Percentiles rank a stretch among this genome's conserved stretches.
Evolutionary conservation across 2,797 vertebrate genomes (phyloP).

Genomic region (Choloepus didactylus): DNA sequence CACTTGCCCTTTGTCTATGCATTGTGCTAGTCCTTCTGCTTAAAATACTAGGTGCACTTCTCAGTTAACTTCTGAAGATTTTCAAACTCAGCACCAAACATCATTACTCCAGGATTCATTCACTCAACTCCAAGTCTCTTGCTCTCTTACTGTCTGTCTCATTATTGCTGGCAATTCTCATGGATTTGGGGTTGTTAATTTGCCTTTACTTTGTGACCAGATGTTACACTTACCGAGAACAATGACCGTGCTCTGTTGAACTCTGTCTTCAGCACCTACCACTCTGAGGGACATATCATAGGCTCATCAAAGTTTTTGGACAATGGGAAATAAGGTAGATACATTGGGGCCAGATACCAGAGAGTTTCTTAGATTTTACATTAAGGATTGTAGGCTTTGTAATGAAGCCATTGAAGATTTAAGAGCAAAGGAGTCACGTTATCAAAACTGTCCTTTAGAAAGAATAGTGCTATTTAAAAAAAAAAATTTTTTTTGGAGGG

Average conservation of each 20-base stretch:
- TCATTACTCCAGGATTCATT: not conserved
- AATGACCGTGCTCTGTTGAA: not conserved
- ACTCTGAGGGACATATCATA: not conserved
- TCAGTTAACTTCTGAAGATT: not conserved
- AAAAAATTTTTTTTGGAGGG: not conserved
- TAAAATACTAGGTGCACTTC: not conserved
- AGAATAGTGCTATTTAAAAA: not conserved
- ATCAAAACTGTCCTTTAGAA: not conserved
- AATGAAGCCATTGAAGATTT: not conserved
- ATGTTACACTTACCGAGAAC: not conserved
- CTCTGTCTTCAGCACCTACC: not conserved
- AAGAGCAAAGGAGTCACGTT: not conserved
- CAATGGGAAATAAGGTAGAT: not conserved
- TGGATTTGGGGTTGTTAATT: not conserved
- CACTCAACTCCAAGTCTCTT: too few relatives aligned
- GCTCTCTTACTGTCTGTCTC: not conserved
- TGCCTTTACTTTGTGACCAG: not conserved
- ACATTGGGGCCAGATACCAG: not conserved
- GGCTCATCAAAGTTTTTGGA: not conserved
- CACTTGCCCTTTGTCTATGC: not conserved
- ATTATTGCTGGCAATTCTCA: not conserved
- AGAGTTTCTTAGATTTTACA: not conserved
- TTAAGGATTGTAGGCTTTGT: not conserved
- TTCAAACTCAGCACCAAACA: not conserved
- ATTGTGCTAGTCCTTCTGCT: not conserved